A percentile compares a stretch with the other conserved stretches of the same genome.
phyloP scores from a whole-genome alignment of 2,797 vertebrate species.

The Poeciliopsis turneri region DNA sequence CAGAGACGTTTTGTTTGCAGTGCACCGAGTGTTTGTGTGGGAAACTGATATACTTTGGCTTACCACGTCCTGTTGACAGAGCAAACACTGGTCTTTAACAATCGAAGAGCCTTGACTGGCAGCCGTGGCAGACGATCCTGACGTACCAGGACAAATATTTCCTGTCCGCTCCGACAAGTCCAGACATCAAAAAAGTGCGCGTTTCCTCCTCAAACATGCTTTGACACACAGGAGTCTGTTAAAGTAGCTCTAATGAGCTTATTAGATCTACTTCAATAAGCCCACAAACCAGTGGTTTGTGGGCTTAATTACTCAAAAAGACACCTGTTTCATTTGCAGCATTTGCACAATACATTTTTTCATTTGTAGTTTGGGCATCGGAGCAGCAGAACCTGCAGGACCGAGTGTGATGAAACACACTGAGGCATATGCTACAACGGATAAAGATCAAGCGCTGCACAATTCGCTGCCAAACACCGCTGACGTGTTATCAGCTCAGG shows the following conservation, averaged over 20 bases:
- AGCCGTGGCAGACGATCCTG: neutral
- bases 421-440: slow-evolving; percentile 63
- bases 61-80: slow-evolving; percentile 12
- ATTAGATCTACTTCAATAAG: neutral
- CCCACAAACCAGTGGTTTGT: neutral
- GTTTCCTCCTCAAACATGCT: slow-evolving; percentile 19
- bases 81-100: slow-evolving; percentile 9
- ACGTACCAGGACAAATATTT: neutral
- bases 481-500: slow-evolving; percentile 31
- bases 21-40: neutral
- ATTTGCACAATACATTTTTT: neutral
- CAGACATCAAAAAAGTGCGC: slow-evolving; percentile 4
- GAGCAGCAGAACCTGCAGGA: slow-evolving; percentile 52
- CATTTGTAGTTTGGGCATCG: slow-evolving; percentile 14
- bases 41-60: neutral
- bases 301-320: neutral
- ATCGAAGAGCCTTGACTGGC: neutral
- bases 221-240: slow-evolving; percentile 14
- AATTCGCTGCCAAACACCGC: slow-evolving; percentile 20
- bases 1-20: neutral
- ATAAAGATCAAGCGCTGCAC: slow-evolving; percentile 63
- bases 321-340: neutral
- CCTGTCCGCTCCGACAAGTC: slow-evolving; percentile 14
- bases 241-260: neutral
- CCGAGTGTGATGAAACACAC: slow-evolving; percentile 48